Evolutionary conservation across 2,797 vertebrate species (phyloP), one percentile per base, ranked within the genome.

Genomic region (Clamator glandarius): DNA sequence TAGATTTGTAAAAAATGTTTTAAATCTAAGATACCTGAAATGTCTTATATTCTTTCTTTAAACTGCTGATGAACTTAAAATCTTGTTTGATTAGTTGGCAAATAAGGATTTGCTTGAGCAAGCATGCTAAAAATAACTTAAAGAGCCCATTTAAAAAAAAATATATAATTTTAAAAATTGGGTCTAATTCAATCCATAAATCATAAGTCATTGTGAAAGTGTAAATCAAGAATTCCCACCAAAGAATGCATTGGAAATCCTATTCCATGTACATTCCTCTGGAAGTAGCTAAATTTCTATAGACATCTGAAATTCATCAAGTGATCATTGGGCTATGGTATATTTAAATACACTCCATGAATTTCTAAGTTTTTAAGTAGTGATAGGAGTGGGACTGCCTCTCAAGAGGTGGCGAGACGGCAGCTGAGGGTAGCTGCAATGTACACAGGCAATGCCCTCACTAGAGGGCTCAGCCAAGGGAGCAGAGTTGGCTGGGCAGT

Each of bases 331-430:
- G 25, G 15, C 39, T 75, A 62, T 39, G 9, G 33, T 12, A 29
- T 20, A 39, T 52, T 77, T 70, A 64, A 77, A 70, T 57, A 12
- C n/a, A 58, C 25, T 64, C 42, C 11, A n/a, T 15, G 19, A 18
- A 51, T 58, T 70, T 70, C 70, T 33, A 44, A 39, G 6, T 46
- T 33, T 4, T 44, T 39, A 57, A 57, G 25, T 23, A 42, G 70
- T 42, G 23, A 8, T 14, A 39, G 44, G 33, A 51, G 14, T 20
- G 5, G 18, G 26, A 18, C 11, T 50, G 57, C 23, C 57, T 4
- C 26, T 6, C 24, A 57, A 28, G 12, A n/a, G 31, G 8, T 1
- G 2, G 35, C 26, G 23, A 42, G 42, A 6, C 1, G 1, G 33
- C 24, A 85, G 39, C 23, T 39, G 73, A 46, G 15, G 18, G 21